Percentiles rank a stretch among this genome's conserved stretches.
These are phyloP conservation scores for Drosophila busckii DNA, from an alignment of 1,140 invertebrate genomes.

Conservation along the genomic window DNA sequence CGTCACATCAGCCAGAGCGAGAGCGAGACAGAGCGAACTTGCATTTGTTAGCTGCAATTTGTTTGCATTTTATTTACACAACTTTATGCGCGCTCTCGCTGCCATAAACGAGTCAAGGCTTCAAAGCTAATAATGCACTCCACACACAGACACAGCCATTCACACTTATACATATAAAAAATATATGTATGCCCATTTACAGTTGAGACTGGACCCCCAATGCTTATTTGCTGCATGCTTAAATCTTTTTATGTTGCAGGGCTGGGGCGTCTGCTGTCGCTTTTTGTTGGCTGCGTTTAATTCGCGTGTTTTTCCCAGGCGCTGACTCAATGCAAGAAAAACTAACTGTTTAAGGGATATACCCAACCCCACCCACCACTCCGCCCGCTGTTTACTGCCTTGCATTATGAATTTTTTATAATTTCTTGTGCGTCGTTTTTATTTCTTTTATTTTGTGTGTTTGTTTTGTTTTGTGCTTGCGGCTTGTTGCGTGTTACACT, in stretches of 20 bases:
- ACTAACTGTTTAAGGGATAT: too few relatives aligned
- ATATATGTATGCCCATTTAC: too few relatives aligned
- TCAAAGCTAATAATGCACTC: conserved; percentile 40
- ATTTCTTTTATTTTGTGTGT: conserved; percentile 45
- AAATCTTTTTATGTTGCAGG: conserved; percentile 15
- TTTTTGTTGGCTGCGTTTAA: conserved; percentile 30
- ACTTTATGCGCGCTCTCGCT: conserved; percentile 46
- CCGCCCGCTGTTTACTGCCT: conserved; percentile 41
- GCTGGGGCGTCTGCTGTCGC: conserved; percentile 8
- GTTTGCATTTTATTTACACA: conserved; percentile 67
- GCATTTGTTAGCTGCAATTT: conserved; percentile 40
- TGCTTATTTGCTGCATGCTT: conserved; percentile 9
- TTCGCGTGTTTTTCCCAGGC: conserved; percentile 44
- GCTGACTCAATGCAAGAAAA: too few relatives aligned
- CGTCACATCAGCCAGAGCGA: conserved; percentile 5
- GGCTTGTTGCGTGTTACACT: conserved; percentile 19
- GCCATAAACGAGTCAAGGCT: conserved; percentile 20
- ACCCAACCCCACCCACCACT: not conserved
- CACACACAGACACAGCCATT: conserved; percentile 5
- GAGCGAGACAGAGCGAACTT: too few relatives aligned
- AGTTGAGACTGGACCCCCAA: too few relatives aligned
- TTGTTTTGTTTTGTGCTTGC: conserved; percentile 16
- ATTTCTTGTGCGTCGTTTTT: conserved; percentile 62
- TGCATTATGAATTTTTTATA: conserved; percentile 72
- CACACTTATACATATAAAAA: too few relatives aligned